A percentile compares a stretch with the other conserved stretches of the same genome.
Conservation (phyloP, 1,140 invertebrate genomes). For the Bombus consobrinus region DNA sequence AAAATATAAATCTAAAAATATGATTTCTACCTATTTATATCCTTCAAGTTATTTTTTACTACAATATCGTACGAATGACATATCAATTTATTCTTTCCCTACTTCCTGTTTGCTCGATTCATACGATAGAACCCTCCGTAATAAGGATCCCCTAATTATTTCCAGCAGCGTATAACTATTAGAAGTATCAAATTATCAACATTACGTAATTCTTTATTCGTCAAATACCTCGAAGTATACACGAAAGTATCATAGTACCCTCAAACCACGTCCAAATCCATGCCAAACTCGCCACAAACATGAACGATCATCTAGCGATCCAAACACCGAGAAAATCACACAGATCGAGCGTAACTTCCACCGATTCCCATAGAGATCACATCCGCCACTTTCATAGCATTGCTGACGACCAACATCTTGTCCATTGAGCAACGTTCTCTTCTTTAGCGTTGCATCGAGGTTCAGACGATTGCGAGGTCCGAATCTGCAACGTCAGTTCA, state of each 20-base stretch:
- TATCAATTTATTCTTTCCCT: too few species aligned
- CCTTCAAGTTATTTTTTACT: too few species aligned
- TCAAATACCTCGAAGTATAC: background rate
- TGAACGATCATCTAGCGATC: background rate
- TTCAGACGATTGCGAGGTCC: constrained; percentile 74
- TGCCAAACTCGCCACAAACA: background rate
- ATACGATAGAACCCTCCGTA: too few species aligned
- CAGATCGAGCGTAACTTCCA: constrained; percentile 16
- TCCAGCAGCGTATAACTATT: too few species aligned
- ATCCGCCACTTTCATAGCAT: constrained; percentile 9
- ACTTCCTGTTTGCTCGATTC: too few species aligned
- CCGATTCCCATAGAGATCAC: background rate
- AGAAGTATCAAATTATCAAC: too few species aligned
- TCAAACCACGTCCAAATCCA: background rate
- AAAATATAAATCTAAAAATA: too few species aligned
- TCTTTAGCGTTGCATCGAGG: constrained; percentile 34
- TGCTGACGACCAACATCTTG: background rate
- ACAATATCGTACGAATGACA: too few species aligned
- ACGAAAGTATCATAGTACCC: background rate
- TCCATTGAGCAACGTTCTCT: constrained; percentile 31
- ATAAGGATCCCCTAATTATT: too few species aligned
- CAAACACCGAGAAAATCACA: background rate
- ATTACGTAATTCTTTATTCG: background rate
- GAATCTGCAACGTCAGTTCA: constrained; percentile 81
- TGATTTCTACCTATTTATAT: too few species aligned